phyloP scores from a whole-genome alignment of 2,888 invertebrate species.

The Halictus quadricinctus region DNA sequence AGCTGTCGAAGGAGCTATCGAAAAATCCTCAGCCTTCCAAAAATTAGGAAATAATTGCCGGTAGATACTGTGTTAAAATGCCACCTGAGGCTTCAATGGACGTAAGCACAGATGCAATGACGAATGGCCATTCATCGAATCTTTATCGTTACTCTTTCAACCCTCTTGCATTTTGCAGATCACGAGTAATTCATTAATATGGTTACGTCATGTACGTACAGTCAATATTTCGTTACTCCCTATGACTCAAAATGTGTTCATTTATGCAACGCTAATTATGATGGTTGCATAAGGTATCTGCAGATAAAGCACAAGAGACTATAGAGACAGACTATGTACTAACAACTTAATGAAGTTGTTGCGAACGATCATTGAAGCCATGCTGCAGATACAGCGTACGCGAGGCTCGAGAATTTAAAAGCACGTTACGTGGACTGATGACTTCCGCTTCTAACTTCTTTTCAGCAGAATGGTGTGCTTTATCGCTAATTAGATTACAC shows the following conservation, averaged over 20 bases:
- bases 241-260: not conserved
- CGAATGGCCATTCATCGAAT: not conserved
- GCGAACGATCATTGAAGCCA: not conserved
- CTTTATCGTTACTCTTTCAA: not conserved
- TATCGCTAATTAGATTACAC: no score
- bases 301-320: not conserved
- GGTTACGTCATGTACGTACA: not conserved
- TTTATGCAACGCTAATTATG: not conserved
- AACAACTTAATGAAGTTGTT: not conserved
- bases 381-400: no score
- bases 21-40: no score
- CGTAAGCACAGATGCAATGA: not conserved
- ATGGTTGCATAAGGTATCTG: not conserved
- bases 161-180: not conserved
- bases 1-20: no score
- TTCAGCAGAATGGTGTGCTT: no score
- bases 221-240: not conserved
- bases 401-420: not conserved
- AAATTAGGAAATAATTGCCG: no score
- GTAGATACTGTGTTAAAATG: no score
- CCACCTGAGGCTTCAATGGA: no score
- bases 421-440: not conserved
- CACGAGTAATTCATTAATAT: not conserved
- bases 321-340: not conserved
- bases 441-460: no score